phyloP scores from a whole-genome alignment of 2,113 vertebrate genomes.

The Syngnathus scovelli region DNA sequence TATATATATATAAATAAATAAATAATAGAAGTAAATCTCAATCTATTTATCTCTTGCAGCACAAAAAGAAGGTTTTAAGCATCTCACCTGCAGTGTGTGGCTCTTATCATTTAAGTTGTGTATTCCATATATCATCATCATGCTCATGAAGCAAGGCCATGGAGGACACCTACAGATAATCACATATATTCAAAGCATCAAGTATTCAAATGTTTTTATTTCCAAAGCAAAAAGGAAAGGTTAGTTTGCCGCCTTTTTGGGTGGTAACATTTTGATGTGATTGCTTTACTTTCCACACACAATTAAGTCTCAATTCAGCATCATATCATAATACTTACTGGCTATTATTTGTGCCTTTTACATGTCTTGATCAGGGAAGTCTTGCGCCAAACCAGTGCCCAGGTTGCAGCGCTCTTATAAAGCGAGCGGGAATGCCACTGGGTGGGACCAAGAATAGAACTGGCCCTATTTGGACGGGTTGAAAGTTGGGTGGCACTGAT shows the following conservation, averaged over 20 bases:
- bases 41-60: background rate
- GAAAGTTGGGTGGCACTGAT: background rate
- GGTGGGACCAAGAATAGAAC: background rate
- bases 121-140: background rate
- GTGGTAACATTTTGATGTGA: constrained; percentile 68
- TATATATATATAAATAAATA: background rate
- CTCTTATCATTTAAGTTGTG: constrained; percentile 64
- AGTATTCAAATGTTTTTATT: constrained; percentile 65
- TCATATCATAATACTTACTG: constrained; percentile 72
- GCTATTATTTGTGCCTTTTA: constrained; percentile 64
- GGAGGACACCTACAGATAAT: constrained; percentile 74
- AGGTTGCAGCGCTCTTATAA: constrained; percentile 64
- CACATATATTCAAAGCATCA: constrained; percentile 74
- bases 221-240: constrained; percentile 44
- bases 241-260: constrained; percentile 33
- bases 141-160: background rate
- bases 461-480: constrained; percentile 57
- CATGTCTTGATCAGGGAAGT: constrained; percentile 67
- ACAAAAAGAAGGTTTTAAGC: constrained; percentile 13
- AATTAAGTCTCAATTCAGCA: constrained; percentile 70
- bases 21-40: too few species aligned
- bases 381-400: constrained; percentile 69
- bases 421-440: constrained; percentile 4
- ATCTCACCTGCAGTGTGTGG: constrained; percentile 71
- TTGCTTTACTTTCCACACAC: constrained; percentile 70